Conservation (phyloP, 2,888 invertebrate species). For the Ellobium chinense region DNA sequence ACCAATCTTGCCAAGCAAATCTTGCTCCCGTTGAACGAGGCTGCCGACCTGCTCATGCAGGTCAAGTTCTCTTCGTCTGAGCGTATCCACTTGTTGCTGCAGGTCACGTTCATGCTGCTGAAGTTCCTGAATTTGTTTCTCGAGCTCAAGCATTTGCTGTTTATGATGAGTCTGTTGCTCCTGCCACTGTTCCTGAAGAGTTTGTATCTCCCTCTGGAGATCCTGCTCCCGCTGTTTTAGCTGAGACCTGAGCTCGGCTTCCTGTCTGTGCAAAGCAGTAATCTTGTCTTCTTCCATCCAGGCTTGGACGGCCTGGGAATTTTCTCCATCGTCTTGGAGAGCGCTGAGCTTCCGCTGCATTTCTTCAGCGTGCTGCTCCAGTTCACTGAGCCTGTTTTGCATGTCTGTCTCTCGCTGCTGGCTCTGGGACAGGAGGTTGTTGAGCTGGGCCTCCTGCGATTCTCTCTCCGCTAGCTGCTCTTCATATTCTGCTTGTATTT, state of each 20-base stretch:
- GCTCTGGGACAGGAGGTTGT: conserved; percentile 35
- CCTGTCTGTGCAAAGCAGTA: background rate
- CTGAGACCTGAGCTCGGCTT: conserved; percentile 6
- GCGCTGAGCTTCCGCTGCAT: background rate
- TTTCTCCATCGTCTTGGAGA: background rate
- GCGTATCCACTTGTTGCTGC: conserved; percentile 31
- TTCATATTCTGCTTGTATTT: conserved; percentile 66
- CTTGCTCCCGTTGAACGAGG: conserved; percentile 45
- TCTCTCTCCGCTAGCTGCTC: conserved; percentile 47
- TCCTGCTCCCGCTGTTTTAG: conserved; percentile 1
- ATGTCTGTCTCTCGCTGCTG: conserved; percentile 47
- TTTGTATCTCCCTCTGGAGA: background rate
- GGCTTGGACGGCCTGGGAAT: background rate
- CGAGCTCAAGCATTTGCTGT: background rate
- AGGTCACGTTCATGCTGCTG: conserved; percentile 34
- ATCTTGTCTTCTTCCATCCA: conserved; percentile 7
- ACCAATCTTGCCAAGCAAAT: conserved; percentile 44
- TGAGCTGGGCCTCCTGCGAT: conserved; percentile 32
- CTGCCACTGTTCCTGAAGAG: background rate
- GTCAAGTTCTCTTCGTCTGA: conserved; percentile 30
- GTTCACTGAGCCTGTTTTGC: conserved; percentile 33
- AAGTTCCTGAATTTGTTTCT: background rate
- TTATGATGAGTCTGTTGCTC: background rate
- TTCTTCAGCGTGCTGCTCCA: conserved; percentile 28
- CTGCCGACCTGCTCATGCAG: conserved; percentile 29